Evolutionary conservation across 2,797 vertebrate species (phyloP), one percentile per base, ranked within the genome.

Genomic region (Alosa sapidissima): DNA sequence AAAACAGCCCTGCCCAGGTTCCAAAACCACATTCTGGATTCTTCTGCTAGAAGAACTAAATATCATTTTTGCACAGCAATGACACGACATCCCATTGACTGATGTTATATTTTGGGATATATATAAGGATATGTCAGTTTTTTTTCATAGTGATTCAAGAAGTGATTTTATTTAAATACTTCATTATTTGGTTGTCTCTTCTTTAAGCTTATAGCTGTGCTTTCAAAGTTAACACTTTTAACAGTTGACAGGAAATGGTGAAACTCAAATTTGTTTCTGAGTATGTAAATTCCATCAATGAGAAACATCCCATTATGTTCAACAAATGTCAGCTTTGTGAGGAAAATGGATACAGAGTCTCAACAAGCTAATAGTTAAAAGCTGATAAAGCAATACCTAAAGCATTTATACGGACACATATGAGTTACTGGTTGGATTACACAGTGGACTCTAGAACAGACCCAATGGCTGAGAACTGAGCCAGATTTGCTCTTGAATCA

Each of bases 61-160:
- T 88, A 86, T 81, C 54, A 85, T 87, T 89, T 91, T 91, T 91
- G 89, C 88, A 89, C 89, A 91, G 89, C 89, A 91, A 91, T 88
- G 68, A 90, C 85, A 86, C 88, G 83, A 89, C 85, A 90, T 89
- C 89, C 88, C 88, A 87, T 68, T 83, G 36, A 84, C 82, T 54
- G 82, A 82, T 5, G 36, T 86, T 83, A 28, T 54, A 78, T 86
- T 86, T 41, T 81, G 83, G 85, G 83, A 87, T 87, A 89, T 82
- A 78, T 47, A 78, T 78, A 78, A 78, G 72, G 41, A 45, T 45
- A 78, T 78, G 72, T 19, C 14, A 21, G 36, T 7, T 60, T 60
- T n/a, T 24, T 47, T 45, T 36, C 3, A 13, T 13, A 75, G 16
- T 78, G 1, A 3, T 33, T 33, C 33, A 78, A 21, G 5, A 45